Evolutionary conservation across 2,888 invertebrate species (phyloP), one percentile per base, ranked within the genome.

Genomic region (Drosophila glabriapex): DNA sequence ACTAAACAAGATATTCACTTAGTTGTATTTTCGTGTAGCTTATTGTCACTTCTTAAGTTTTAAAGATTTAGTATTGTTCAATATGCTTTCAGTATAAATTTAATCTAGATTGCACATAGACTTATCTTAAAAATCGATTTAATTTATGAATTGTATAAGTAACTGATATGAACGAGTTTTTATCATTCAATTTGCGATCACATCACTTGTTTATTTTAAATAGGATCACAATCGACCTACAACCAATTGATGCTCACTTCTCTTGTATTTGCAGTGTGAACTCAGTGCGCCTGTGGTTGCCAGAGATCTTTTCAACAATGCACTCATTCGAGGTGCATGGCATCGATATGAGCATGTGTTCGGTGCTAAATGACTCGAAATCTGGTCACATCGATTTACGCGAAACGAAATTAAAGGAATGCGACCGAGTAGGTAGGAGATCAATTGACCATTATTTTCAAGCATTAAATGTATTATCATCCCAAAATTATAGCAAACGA

Each of bases 201-300:
- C 7, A 19, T 35, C 33, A 35, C 35, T 7, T 14, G n/a, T n/a
- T 25, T 16, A 37, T n/a, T 43, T 43, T 43, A 6, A n/a, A 43
- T n/a, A 22, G n/a, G 22, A 22, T 28, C 14, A n/a, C 10, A 14
- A n/a, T n/a, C 19, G 7, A 31, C 1, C 2, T 25, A 22, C 25
- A 6, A 25, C 31, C 22, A 14, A 37, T 37, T 16, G 35, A 39
- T 50, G 10, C 12, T 12, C 22, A n/a, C 2, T 4, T 35, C 1
- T 16, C 10, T 1, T 54, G 14, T n/a, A 3, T 41, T 50, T 4
- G 4, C 59, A 96, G 97, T 22, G 94, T 96, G 61, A 97, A 97
- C 90, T 97, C 97, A 0, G 93, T 97, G 56, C 96, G 97, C 31
- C 94, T 98, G 49, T 98, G 98, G 97, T 95, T 97, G 83, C 97